Evolutionary conservation across 2,888 invertebrate species (phyloP).

Genomic region (Ametastegia equiseti): DNA sequence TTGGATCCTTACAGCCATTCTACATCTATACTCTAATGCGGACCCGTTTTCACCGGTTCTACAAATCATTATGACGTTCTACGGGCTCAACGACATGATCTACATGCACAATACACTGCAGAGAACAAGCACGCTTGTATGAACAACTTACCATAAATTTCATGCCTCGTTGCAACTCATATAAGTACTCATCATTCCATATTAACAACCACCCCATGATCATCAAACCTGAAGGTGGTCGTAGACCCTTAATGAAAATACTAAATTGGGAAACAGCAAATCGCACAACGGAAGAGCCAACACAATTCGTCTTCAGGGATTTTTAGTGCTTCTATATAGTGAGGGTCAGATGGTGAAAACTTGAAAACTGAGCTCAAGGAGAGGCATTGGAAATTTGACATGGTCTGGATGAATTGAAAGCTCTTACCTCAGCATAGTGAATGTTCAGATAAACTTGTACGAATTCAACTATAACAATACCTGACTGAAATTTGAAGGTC

Average conservation of each 20-base stretch:
- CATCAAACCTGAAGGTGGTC: too few species aligned
- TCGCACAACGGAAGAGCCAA: too few species aligned
- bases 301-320: not conserved
- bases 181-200: not conserved
- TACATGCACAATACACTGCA: not conserved
- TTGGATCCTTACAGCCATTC: not conserved
- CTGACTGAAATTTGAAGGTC: not conserved
- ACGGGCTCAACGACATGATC: not conserved
- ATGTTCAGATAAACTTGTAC: too few species aligned
- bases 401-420: too few species aligned
- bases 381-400: too few species aligned
- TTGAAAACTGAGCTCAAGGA: too few species aligned
- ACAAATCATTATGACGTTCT: conserved; percentile 23
- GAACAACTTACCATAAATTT: conserved; percentile 19
- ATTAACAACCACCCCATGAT: not conserved
- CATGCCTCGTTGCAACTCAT: too few species aligned
- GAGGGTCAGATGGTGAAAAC: not conserved
- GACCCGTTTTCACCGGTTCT: conserved; percentile 8
- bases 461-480: too few species aligned
- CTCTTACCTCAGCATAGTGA: too few species aligned
- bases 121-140: too few species aligned
- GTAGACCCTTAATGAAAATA: not conserved
- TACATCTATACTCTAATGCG: too few species aligned
- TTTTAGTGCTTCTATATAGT: not conserved
- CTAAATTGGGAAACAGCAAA: not conserved